These are phyloP conservation scores for Lamellibrachia columna DNA, from an alignment of 2,888 invertebrate genomes.

Conservation along the genomic window DNA sequence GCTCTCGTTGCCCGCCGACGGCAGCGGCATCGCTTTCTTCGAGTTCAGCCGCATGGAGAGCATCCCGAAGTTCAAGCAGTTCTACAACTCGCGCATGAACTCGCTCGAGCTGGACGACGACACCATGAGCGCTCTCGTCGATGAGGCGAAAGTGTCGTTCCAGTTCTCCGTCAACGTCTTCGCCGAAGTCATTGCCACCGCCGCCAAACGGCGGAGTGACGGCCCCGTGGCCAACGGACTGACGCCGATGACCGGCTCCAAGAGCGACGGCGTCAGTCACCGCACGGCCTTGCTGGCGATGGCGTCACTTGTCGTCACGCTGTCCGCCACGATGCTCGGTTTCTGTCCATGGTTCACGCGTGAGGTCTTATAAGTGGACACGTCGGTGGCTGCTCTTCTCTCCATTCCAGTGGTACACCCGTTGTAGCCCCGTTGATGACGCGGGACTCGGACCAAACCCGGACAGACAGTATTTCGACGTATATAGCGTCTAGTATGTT, in stretches of 20 bases:
- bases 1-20: slow-evolving; percentile 27
- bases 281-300: slow-evolving; percentile 4
- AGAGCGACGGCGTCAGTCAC: background rate
- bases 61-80: slow-evolving; percentile 35
- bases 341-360: slow-evolving; percentile 11
- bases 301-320: background rate
- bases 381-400: background rate
- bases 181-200: slow-evolving; percentile 27
- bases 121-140: slow-evolving; percentile 19
- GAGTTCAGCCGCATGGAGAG: slow-evolving; percentile 33
- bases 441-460: background rate
- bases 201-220: background rate
- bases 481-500: background rate
- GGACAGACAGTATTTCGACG: background rate
- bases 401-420: background rate
- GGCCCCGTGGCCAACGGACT: background rate
- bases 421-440: background rate
- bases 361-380: background rate
- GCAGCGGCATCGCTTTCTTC: slow-evolving; percentile 38
- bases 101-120: slow-evolving; percentile 28
- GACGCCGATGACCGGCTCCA: background rate
- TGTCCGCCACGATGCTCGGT: background rate
- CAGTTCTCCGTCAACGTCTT: slow-evolving; percentile 38
- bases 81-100: slow-evolving; percentile 37
- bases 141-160: slow-evolving; percentile 35